Evolutionary conservation across 2,888 invertebrate species (phyloP).

Genomic region (Cryptophagus acutangulus): DNA sequence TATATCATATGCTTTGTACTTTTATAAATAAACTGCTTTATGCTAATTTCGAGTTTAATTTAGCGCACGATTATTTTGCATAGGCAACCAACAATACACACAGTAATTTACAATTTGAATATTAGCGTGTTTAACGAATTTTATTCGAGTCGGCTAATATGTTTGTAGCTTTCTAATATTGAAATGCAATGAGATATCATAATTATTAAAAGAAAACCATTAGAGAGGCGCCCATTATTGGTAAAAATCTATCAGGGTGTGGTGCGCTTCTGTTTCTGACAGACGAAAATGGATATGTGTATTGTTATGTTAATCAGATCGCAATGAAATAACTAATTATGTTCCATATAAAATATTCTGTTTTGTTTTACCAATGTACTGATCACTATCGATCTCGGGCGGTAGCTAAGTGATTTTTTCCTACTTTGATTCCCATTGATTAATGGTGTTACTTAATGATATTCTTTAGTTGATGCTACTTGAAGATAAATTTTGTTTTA

Average conservation of each 20-base stretch:
- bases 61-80: no score
- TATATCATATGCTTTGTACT: no score
- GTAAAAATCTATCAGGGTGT: constrained; percentile 25
- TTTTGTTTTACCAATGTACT: constrained; percentile 3
- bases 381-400: neutral
- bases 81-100: no score
- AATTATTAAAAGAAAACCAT: constrained; percentile 20
- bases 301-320: constrained; percentile 41
- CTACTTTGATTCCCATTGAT: neutral
- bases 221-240: constrained; percentile 20
- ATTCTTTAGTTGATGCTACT: no score
- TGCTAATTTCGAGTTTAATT: no score
- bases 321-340: constrained; percentile 39
- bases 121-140: no score
- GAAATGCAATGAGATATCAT: no score
- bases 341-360: neutral
- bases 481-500: no score
- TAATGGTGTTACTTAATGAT: constrained; percentile 1
- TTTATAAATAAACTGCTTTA: no score
- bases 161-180: no score
- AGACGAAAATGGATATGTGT: constrained; percentile 36
- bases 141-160: no score
- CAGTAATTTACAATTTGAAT: no score
- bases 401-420: constrained; percentile 3
- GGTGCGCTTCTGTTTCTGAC: constrained; percentile 27